A percentile compares a stretch with the other conserved stretches of the same genome.
Evolutionary conservation across 2,797 vertebrate species (phyloP).

Genomic region (Neosilurus hyrtlii): DNA sequence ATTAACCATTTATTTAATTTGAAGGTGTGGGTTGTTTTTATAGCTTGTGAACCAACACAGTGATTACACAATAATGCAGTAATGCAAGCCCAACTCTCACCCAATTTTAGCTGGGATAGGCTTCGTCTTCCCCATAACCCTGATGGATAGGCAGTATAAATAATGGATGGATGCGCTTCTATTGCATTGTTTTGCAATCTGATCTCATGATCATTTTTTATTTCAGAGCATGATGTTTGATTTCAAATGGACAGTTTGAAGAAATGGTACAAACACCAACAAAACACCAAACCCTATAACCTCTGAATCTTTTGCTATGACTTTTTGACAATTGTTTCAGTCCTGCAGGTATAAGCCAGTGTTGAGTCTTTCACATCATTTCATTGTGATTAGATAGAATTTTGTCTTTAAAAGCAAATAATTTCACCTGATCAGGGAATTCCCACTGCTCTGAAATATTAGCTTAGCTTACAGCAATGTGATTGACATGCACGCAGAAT

Average conservation of each 20-base stretch:
- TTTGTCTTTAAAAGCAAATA: background rate
- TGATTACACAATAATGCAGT: background rate
- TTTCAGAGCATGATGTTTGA: background rate
- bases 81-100: too few species aligned
- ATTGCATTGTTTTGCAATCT: background rate
- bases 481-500: background rate
- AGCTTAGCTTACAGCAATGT: background rate
- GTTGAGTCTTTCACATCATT: constrained; percentile 1
- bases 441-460: background rate
- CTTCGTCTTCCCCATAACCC: too few species aligned
- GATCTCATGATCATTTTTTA: background rate
- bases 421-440: background rate
- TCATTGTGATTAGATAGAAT: background rate
- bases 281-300: background rate
- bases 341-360: too few species aligned
- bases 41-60: background rate
- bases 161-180: too few species aligned
- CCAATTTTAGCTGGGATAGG: too few species aligned
- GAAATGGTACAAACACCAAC: background rate
- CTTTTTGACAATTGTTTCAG: background rate
- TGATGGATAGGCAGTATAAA: too few species aligned
- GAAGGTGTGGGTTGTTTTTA: background rate
- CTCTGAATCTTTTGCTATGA: background rate
- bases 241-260: background rate
- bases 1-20: background rate